Percentiles rank a stretch among this genome's conserved stretches.
Evolutionary conservation across 2,797 vertebrate species (phyloP).

Genomic region (Propithecus perrieri): DNA sequence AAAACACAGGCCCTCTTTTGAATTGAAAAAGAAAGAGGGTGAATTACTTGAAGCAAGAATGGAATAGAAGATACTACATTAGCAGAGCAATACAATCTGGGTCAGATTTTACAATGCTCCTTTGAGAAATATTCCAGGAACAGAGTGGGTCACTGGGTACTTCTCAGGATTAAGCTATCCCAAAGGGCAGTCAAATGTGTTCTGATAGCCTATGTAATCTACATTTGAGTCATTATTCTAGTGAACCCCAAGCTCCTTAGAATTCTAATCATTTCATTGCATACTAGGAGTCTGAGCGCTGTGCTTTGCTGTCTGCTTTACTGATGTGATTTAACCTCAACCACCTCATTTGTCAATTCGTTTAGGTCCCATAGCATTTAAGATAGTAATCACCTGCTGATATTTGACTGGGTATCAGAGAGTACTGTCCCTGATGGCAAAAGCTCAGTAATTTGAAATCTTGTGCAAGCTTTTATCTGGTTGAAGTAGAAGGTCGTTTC

Average conservation of each 20-base stretch:
- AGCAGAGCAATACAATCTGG: not conserved
- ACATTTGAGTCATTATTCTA: constrained; percentile 12
- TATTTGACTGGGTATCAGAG: not conserved
- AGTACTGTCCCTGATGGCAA: constrained; percentile 6
- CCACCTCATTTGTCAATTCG: constrained; percentile 51
- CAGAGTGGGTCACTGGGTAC: not conserved
- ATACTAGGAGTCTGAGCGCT: not conserved
- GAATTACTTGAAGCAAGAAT: not conserved
- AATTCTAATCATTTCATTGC: not conserved
- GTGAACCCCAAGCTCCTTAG: not conserved
- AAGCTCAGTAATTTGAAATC: not conserved
- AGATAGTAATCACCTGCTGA: not conserved
- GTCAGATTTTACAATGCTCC: not conserved
- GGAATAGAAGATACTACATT: not conserved
- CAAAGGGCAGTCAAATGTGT: not conserved
- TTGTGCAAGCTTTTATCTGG: not conserved
- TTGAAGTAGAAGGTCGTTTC: constrained; percentile 39
- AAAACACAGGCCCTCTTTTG: not conserved
- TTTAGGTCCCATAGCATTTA: constrained; percentile 1
- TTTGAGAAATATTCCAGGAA: not conserved
- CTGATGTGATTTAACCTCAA: constrained; percentile 35
- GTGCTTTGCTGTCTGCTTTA: not conserved
- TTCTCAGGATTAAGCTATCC: not conserved
- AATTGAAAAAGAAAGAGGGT: not conserved
- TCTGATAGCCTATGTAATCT: not conserved